phyloP scores from a whole-genome alignment of 2,888 invertebrate species.

The Ellobium chinense region DNA sequence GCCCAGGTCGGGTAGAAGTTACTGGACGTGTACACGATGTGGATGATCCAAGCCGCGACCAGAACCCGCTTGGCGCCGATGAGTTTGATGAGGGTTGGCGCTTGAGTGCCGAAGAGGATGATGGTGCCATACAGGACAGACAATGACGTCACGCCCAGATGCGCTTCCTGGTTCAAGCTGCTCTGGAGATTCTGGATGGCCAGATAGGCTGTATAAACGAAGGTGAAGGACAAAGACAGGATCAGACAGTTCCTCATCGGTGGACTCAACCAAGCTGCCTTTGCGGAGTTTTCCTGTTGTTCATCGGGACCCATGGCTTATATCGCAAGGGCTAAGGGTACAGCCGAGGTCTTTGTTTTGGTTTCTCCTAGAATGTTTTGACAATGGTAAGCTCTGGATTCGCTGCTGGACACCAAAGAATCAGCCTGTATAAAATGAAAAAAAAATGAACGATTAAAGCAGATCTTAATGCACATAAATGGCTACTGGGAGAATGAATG shows the following conservation, averaged over 20 bases:
- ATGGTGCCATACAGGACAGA: slow-evolving; percentile 70
- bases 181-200: slow-evolving; percentile 74
- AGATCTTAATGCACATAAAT: too few species aligned
- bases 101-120: slow-evolving; percentile 52
- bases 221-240: slow-evolving; percentile 66
- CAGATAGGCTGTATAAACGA: slow-evolving; percentile 70
- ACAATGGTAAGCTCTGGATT: too few species aligned
- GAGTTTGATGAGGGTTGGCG: slow-evolving; percentile 7
- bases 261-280: neutral
- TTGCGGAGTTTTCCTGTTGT: too few species aligned
- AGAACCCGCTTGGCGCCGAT: slow-evolving; percentile 50
- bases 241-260: slow-evolving; percentile 57
- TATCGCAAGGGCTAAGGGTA: too few species aligned
- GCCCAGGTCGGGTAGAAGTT: slow-evolving; percentile 71
- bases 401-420: too few species aligned
- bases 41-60: slow-evolving; percentile 62
- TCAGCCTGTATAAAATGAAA: too few species aligned
- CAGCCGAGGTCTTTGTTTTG: too few species aligned
- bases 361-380: too few species aligned
- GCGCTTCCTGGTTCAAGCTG: slow-evolving; percentile 67
- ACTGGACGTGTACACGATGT: slow-evolving; percentile 65
- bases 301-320: too few species aligned
- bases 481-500: too few species aligned
- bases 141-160: slow-evolving; percentile 68
- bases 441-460: too few species aligned